phyloP scores from a whole-genome alignment of 2,113 vertebrate genomes.

The Strigops habroptila region DNA sequence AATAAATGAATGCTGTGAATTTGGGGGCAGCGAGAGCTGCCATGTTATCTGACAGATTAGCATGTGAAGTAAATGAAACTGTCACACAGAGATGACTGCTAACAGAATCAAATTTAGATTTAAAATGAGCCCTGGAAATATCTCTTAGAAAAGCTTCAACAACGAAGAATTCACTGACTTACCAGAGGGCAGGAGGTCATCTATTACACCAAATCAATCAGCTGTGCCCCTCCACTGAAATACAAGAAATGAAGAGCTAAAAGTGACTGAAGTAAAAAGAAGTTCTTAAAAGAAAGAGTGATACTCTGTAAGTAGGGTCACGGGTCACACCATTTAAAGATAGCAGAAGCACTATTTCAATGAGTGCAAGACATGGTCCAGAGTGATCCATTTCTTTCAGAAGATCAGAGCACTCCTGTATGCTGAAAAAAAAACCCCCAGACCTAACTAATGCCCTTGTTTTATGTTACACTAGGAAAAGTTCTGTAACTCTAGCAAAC shows the following conservation, averaged over 20 bases:
- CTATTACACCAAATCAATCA: slow-evolving; percentile 45
- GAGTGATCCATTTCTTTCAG: neutral
- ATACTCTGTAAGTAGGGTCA: neutral
- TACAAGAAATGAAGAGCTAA: slow-evolving; percentile 11
- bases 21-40: neutral
- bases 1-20: slow-evolving; percentile 9
- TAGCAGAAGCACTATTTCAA: neutral
- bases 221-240: neutral
- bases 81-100: slow-evolving; percentile 7
- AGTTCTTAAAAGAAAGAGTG: neutral
- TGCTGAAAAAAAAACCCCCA: neutral
- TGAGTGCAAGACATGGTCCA: neutral
- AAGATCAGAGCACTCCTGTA: neutral
- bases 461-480: neutral
- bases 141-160: neutral
- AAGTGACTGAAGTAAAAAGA: slow-evolving; percentile 18
- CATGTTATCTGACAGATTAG: slow-evolving; percentile 36
- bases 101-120: slow-evolving; percentile 48
- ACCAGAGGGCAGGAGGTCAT: slow-evolving; percentile 5
- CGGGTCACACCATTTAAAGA: neutral
- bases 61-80: slow-evolving; percentile 37
- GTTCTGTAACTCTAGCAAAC: neutral
- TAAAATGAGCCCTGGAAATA: slow-evolving; percentile 34
- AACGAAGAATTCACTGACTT: slow-evolving; percentile 15
- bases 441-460: neutral